Conservation (phyloP, 2,797 vertebrate genomes). For the Paramormyrops hopkinsi region DNA sequence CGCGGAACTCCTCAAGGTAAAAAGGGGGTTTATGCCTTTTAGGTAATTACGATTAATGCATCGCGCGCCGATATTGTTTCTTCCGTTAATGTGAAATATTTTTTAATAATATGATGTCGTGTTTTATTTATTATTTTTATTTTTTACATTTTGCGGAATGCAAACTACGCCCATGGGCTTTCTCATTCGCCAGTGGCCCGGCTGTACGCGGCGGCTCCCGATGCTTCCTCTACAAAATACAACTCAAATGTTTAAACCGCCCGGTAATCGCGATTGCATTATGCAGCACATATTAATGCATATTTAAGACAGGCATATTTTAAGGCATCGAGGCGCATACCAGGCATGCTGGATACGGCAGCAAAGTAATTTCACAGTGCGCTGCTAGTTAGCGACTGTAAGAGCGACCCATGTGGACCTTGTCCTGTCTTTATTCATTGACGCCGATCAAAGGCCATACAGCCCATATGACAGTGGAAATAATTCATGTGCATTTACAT, state of each 20-base stretch:
- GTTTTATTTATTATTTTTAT: not conserved
- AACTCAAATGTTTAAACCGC: not conserved
- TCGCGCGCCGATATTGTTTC: not conserved
- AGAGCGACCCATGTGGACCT: constrained; percentile 23
- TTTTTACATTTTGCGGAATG: constrained; percentile 33
- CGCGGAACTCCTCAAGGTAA: constrained; percentile 72
- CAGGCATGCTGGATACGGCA: not conserved
- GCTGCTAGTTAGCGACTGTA: not conserved
- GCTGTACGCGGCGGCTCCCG: constrained; percentile 47
- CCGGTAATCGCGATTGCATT: not conserved
- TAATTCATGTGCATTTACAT: not conserved
- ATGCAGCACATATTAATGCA: not conserved
- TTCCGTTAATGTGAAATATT: not conserved
- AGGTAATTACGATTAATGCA: not conserved
- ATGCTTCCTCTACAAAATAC: not conserved
- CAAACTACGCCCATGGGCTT: constrained; percentile 60
- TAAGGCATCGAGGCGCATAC: not conserved
- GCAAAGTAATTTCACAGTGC: constrained; percentile 7
- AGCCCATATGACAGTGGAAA: not conserved
- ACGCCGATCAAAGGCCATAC: not conserved
- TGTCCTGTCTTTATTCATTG: constrained; percentile 19
- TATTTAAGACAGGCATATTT: not conserved
- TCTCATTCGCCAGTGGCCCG: constrained; percentile 49
- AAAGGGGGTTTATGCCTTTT: constrained; percentile 32
- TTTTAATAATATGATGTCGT: not conserved